Conservation (phyloP, 2,113 vertebrate genomes). For the Leuciscus idus region DNA sequence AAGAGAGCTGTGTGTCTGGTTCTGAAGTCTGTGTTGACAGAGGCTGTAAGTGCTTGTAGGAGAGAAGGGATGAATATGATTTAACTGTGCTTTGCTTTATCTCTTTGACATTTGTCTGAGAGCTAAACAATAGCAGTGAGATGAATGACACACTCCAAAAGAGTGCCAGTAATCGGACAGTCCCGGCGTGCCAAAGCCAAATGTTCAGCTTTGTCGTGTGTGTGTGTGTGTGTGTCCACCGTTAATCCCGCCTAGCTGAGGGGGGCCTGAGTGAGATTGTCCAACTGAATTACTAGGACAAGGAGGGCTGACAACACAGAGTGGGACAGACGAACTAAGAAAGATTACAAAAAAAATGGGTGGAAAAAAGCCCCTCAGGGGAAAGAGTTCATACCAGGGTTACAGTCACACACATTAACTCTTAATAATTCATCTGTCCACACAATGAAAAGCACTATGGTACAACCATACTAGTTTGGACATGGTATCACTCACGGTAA, state of each 20-base stretch:
- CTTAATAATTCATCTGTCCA: not conserved
- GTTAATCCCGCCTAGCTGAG: constrained; percentile 11
- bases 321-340: not conserved
- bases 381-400: constrained; percentile 30
- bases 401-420: not conserved
- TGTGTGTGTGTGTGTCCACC: not conserved
- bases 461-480: not conserved
- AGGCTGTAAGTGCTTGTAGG: not conserved
- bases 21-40: not conserved
- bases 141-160: not conserved
- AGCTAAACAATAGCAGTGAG: constrained; percentile 4
- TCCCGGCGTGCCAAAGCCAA: not conserved
- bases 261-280: not conserved
- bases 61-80: not conserved
- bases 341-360: not conserved
- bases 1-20: no score
- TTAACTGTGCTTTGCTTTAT: not conserved
- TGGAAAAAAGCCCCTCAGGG: not conserved
- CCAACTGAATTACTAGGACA: constrained; percentile 8
- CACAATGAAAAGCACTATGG: not conserved
- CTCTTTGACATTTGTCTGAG: not conserved
- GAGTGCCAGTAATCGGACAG: not conserved
- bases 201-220: not conserved
- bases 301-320: not conserved
- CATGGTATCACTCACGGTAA: not conserved